A percentile compares a stretch with the other conserved stretches of the same genome.
phyloP scores from a whole-genome alignment of 92 coral and sea anemone species.

The Nematostella vectensis region DNA sequence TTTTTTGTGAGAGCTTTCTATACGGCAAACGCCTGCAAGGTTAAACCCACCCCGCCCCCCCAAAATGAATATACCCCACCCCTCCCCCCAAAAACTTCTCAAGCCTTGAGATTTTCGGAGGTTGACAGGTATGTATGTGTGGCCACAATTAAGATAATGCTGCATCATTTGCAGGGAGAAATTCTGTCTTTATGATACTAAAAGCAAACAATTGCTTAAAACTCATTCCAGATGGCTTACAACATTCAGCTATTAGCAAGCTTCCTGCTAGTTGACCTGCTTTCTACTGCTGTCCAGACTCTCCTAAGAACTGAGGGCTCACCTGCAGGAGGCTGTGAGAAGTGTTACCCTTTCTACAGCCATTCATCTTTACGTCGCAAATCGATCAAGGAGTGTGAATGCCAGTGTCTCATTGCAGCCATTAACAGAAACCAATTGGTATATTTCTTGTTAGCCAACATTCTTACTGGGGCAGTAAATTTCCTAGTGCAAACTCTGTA shows the following conservation, averaged over 20 bases:
- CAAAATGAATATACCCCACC: too few relatives aligned
- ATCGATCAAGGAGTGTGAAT: conserved; percentile 16
- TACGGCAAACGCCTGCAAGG: too few relatives aligned
- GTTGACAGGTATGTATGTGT: too few relatives aligned
- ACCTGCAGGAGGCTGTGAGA: conserved; percentile 46
- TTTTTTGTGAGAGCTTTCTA: too few relatives aligned
- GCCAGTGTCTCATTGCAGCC: conserved; percentile 72
- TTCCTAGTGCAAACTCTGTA: conserved; percentile 64
- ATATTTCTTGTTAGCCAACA: conserved; percentile 73
- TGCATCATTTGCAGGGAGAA: too few relatives aligned
- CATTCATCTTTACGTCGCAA: conserved; percentile 13
- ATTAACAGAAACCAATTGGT: conserved; percentile 72
- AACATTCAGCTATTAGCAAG: conserved; percentile 66
- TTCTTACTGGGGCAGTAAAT: conserved; percentile 77
- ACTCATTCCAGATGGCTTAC: conserved; percentile 76
- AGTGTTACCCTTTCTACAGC: conserved; percentile 33
- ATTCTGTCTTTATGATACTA: too few relatives aligned
- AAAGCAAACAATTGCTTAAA: too few relatives aligned
- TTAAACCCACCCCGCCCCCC: too few relatives aligned
- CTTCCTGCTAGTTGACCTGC: conserved; percentile 65
- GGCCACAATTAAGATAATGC: too few relatives aligned
- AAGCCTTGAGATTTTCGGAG: too few relatives aligned
- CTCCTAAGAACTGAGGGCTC: conserved; percentile 13
- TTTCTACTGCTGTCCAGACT: conserved; percentile 33
- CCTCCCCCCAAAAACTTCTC: too few relatives aligned